A percentile compares a stretch with the other conserved stretches of the same genome.
These are phyloP conservation scores for Anableps anableps DNA, from an alignment of 2,797 vertebrate species.

Conservation along the genomic window DNA sequence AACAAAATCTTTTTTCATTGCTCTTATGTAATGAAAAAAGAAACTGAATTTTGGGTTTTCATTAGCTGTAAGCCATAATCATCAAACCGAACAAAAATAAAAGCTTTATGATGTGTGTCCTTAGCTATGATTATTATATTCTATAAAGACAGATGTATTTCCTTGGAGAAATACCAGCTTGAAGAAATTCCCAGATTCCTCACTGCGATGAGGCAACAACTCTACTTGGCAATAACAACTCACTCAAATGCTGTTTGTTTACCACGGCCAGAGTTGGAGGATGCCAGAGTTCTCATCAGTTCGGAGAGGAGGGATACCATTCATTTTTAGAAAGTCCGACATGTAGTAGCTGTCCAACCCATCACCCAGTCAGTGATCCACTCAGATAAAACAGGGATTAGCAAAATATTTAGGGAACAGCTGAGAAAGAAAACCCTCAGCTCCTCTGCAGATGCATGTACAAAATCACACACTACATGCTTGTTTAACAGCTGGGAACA, in stretches of 20 bases:
- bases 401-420: constrained; percentile 48
- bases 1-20: too few relatives aligned
- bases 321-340: constrained; percentile 49
- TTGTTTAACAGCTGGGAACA: constrained; percentile 30
- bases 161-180: constrained; percentile 14
- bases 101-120: background rate
- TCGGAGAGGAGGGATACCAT: constrained; percentile 41
- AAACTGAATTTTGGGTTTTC: background rate
- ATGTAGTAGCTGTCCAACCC: constrained; percentile 36
- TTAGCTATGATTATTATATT: constrained; percentile 9
- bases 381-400: constrained; percentile 41
- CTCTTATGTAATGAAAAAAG: too few relatives aligned
- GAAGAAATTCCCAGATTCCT: constrained; percentile 29
- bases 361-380: constrained; percentile 23
- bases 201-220: constrained; percentile 34
- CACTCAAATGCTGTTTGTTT: constrained; percentile 33
- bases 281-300: constrained; percentile 31
- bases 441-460: constrained; percentile 48
- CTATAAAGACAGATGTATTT: constrained; percentile 24
- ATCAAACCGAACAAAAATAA: background rate
- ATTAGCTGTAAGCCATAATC: background rate
- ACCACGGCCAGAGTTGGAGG: constrained; percentile 17
- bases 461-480: constrained; percentile 28
- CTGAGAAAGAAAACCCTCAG: constrained; percentile 31
- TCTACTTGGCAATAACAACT: constrained; percentile 19